Base-by-base conservation (phyloP, 2,113 vertebrate genomes). In the Aptenodytes patagonicus region DNA sequence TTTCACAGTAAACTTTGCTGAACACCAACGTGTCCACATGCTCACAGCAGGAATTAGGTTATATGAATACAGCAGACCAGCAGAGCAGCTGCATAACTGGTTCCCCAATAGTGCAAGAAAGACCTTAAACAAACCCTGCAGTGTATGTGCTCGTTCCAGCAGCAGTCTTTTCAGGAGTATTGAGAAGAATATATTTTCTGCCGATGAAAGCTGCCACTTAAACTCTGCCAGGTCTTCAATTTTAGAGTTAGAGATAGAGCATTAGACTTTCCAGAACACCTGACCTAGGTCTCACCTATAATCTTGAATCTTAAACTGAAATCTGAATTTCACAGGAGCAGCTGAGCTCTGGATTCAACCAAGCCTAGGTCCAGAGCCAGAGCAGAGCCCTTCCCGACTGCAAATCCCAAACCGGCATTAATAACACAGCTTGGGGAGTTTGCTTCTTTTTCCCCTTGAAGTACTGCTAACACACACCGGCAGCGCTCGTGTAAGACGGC, bases 21-120 rank as follows among this genome's bases (percentile, higher is more conserved):
- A 70, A 8, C 26, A 21, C 7, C 47, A 40, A 3, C 0, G 0
- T 51, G 42, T 16, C 70, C 75, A 17, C 28, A 32, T 38, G 68
- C 65, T 81, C 26, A 16, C n/a, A 82, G 90, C 73, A 92, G 83
- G 77, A 61, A 38, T 55, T 32, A 25, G 21, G 21, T n/a, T 60
- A 4, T 42, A 64, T 16, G 46, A 62, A 66, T 26, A 15, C 11
- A 83, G 77, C 75, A 54, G 24, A 38, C 16, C 24, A 25, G 65
- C 36, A 71, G 34, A 89, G 77, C 72, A 72, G 61, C 71, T 71
- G 38, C 54, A 15, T 26, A 83, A 7, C 7, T 42, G 51, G 25
- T 36, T 85, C 49, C 73, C 85, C 40, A 31, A 1, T 15, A 18
- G 5, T n/a, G 54, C 75, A 13, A 70, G 78, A 26, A 58, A 55